Evolutionary conservation across 2,797 vertebrate species (phyloP).

Genomic region (Phrynocephalus forsythii): DNA sequence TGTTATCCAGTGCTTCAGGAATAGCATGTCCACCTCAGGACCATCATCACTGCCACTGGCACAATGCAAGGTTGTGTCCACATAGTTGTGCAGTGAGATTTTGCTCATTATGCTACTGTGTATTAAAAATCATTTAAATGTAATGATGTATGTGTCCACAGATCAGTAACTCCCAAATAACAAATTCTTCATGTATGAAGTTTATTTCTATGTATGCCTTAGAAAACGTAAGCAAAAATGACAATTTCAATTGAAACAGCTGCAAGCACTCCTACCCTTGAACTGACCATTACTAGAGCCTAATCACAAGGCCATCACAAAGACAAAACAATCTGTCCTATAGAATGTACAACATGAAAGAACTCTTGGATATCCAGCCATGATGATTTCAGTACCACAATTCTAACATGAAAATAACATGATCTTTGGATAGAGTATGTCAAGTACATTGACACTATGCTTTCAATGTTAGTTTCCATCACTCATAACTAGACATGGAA

Average conservation of each 20-base stretch:
- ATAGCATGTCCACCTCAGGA: not conserved
- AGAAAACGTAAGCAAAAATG: not conserved
- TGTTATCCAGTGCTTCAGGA: not conserved
- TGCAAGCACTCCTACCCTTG: not conserved
- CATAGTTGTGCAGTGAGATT: no score
- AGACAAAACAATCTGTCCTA: not conserved
- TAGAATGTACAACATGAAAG: not conserved
- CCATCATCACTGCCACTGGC: not conserved
- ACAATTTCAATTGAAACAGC: not conserved
- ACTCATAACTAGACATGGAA: no score
- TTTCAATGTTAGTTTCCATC: no score
- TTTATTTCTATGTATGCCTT: not conserved
- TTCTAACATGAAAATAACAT: not conserved
- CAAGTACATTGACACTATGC: no score
- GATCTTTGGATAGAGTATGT: not conserved
- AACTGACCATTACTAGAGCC: not conserved
- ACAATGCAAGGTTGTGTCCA: no score
- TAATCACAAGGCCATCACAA: not conserved
- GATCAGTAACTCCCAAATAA: not conserved
- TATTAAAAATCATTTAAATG: not conserved
- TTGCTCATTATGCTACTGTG: not conserved
- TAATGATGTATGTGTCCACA: not conserved
- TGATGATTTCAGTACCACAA: not conserved
- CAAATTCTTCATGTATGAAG: not conserved
- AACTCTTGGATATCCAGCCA: not conserved